Evolutionary conservation across 2,113 vertebrate genomes (phyloP).

Genomic region (Hipposideros armiger): DNA sequence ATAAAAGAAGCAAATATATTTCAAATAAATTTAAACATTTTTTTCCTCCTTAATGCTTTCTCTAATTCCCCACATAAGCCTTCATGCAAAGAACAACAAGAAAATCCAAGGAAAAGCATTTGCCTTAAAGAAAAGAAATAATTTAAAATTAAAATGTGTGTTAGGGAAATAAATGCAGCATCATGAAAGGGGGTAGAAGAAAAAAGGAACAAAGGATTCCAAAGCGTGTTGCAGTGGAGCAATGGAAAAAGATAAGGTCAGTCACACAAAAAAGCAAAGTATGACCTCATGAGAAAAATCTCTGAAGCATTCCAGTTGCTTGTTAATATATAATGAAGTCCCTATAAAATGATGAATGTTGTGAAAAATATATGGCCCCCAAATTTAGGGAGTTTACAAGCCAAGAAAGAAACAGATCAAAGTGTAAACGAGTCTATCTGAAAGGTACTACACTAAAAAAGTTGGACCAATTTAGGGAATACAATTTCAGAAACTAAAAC

Average conservation of each 20-base stretch:
- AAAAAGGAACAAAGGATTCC: constrained; percentile 47
- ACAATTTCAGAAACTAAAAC: constrained; percentile 77
- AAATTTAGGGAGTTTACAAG: constrained; percentile 30
- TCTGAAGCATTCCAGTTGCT: constrained; percentile 34
- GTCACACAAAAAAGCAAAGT: constrained; percentile 12
- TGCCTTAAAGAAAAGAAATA: constrained; percentile 46
- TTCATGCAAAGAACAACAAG: background rate
- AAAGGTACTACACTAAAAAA: constrained; percentile 53
- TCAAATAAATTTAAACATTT: constrained; percentile 58
- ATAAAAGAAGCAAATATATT: constrained; percentile 22
- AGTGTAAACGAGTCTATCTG: constrained; percentile 15
- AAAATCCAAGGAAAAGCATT: background rate
- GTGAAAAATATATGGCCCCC: constrained; percentile 1
- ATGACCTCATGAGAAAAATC: constrained; percentile 47
- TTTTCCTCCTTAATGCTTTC: background rate
- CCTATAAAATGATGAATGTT: constrained; percentile 38
- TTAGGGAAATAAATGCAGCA: constrained; percentile 43
- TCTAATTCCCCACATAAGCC: background rate
- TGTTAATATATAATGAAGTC: constrained; percentile 42
- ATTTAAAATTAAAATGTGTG: constrained; percentile 55
- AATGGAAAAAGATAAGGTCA: constrained; percentile 39
- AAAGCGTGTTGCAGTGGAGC: constrained; percentile 13
- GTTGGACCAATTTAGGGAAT: constrained; percentile 64
- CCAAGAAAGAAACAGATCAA: constrained; percentile 63
- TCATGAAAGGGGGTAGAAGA: background rate